Evolutionary conservation across 2,888 invertebrate genomes (phyloP).

Genomic region (Morpho achilles): DNA sequence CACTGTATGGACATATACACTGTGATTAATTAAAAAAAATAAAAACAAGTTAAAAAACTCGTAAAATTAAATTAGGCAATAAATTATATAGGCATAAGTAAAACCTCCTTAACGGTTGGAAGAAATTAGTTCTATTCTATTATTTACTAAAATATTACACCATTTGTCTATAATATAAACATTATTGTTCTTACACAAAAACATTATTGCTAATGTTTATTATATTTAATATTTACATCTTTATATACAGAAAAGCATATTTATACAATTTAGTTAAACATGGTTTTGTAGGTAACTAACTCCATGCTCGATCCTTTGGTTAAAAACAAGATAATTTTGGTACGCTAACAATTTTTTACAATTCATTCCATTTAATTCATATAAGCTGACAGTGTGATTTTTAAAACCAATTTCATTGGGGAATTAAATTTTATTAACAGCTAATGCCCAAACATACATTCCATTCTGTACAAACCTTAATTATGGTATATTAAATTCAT

Average conservation of each 20-base stretch:
- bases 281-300: slow-evolving; percentile 41
- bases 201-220: slow-evolving; percentile 19
- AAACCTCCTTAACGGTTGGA: slow-evolving; percentile 5
- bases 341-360: slow-evolving; percentile 28
- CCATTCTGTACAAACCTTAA: not conserved
- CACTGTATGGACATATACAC: not conserved
- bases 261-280: slow-evolving; percentile 30
- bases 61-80: slow-evolving; percentile 3
- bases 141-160: slow-evolving; percentile 8
- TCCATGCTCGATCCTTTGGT: slow-evolving; percentile 44
- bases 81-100: slow-evolving; percentile 6
- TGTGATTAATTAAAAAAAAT: not conserved
- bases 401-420: slow-evolving; percentile 6
- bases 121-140: slow-evolving; percentile 12
- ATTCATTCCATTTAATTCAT: slow-evolving; percentile 8
- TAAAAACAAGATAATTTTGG: slow-evolving; percentile 41
- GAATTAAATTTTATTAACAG: not conserved
- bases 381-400: slow-evolving; percentile 6
- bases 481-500: no score
- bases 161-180: no score
- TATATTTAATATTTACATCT: slow-evolving; percentile 38
- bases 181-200: not conserved
- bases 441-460: slow-evolving; percentile 1
- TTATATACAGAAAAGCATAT: slow-evolving; percentile 27
- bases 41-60: not conserved